Conservation (phyloP, 1,140 invertebrate genomes). For the Tyrophagus putrescentiae region DNA sequence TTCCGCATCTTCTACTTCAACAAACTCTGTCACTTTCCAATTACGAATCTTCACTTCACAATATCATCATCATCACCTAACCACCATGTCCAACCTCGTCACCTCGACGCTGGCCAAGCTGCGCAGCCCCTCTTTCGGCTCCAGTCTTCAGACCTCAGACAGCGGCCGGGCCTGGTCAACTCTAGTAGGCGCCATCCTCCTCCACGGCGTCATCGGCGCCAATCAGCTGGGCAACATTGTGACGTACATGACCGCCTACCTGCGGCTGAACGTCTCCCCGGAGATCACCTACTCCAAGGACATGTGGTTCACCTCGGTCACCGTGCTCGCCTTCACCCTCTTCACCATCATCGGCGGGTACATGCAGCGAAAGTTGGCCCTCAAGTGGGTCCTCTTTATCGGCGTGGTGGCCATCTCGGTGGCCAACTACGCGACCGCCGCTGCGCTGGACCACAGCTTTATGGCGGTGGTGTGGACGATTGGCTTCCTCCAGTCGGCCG, state of each 20-base stretch:
- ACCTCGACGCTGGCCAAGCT: too few relatives aligned
- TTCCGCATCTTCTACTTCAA: too few relatives aligned
- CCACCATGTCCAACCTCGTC: too few relatives aligned
- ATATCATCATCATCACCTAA: too few relatives aligned
- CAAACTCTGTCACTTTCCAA: too few relatives aligned
- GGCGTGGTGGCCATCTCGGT: not conserved
- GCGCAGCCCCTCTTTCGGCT: too few relatives aligned
- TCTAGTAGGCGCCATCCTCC: not conserved
- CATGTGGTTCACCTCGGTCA: conserved; percentile 19
- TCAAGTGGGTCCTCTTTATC: not conserved
- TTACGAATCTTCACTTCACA: too few relatives aligned
- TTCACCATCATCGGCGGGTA: conserved; percentile 18
- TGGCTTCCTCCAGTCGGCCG: conserved; percentile 11
- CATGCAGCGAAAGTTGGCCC: conserved; percentile 1
- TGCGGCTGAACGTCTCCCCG: conserved; percentile 19
- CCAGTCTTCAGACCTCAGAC: too few relatives aligned
- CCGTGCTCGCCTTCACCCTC: conserved; percentile 2
- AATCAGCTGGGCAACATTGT: conserved; percentile 16
- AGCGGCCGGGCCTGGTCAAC: too few relatives aligned
- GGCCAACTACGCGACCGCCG: not conserved
- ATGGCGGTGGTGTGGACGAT: not conserved
- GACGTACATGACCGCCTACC: conserved; percentile 24
- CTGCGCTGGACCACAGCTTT: not conserved
- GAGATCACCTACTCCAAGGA: conserved; percentile 22
- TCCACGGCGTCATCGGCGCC: conserved; percentile 10